A percentile compares a stretch with the other conserved stretches of the same genome.
Evolutionary conservation across 2,888 invertebrate species (phyloP).

Genomic region (Caradrina clavipalpis): DNA sequence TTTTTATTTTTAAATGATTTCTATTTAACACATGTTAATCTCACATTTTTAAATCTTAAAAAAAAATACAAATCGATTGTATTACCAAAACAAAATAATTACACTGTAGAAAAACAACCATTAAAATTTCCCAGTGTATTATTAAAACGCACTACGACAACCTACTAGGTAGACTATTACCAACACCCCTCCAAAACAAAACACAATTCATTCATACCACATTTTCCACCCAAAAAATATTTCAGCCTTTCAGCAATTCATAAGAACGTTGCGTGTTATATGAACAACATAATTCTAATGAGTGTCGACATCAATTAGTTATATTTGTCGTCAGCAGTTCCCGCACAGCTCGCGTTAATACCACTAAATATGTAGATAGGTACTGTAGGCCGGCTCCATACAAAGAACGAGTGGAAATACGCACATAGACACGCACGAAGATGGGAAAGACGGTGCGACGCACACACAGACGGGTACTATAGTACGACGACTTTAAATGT

Average conservation of each 20-base stretch:
- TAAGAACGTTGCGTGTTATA: conserved; percentile 71
- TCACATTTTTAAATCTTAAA: too few species aligned
- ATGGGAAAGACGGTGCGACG: background rate
- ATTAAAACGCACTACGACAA: too few species aligned
- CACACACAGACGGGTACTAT: background rate
- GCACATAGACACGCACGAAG: background rate
- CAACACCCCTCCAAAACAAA: conserved; percentile 2
- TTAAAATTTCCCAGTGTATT: too few species aligned
- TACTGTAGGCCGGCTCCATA: conserved; percentile 1
- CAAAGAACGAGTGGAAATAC: background rate
- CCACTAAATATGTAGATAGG: background rate
- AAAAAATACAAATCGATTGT: too few species aligned
- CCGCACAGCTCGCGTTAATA: conserved; percentile 67
- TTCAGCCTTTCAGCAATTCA: conserved; percentile 52
- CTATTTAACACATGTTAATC: too few species aligned
- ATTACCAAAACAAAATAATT: too few species aligned
- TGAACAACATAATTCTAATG: conserved; percentile 76
- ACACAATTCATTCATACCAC: background rate
- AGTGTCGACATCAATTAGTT: conserved; percentile 80
- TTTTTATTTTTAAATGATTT: too few species aligned
- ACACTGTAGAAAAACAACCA: too few species aligned
- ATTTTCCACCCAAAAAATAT: conserved; percentile 24
- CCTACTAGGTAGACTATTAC: too few species aligned
- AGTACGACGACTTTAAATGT: too few species aligned
- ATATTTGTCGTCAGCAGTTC: conserved; percentile 71